Evolutionary conservation across 2,888 invertebrate species (phyloP), one percentile per base, ranked within the genome.

Genomic region (Agrypnus murinus): DNA sequence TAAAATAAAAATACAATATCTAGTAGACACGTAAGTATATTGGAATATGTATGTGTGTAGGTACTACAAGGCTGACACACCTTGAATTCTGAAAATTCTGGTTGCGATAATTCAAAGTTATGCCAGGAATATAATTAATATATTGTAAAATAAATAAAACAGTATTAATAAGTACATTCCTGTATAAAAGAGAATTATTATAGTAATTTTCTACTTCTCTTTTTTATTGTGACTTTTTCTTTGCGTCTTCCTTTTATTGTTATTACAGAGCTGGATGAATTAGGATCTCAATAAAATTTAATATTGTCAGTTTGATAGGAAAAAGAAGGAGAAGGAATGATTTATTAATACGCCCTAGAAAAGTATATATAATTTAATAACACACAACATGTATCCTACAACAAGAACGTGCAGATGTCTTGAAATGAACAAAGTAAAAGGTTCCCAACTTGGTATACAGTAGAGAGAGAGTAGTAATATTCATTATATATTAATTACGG

Each of bases 401-500:
- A n/a, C 10, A 10, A 40, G 15, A 36, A 62, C 55, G 46, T 68
- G 68, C 68, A 68, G 58, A 69, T 69, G 63, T 69, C 59, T 58
- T 59, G 57, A 25, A 25, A 50, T 57, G 58, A 58, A 50, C 64
- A 65, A 59, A 69, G 69, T 50, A 68, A 62, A 62, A 65, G 65
- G 25, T 67, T 14, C 40, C 36, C 17, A 34, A 53, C 53, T 60
- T 50, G 14, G 55, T 40, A 38, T 25, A n/a, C n/a, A n/a, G n/a
- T n/a, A 25, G 25, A 14, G n/a, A 50, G 14, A 25, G 48, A 66
- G 38, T 57, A 25, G 25, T 25, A 25, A 46, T 48, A 55, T 64
- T 48, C 63, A 69, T 69, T 65, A 65, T 57, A 57, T 69, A 69
- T 69, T 69, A 69, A 69, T 69, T 69, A 46, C 45, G 43, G 58